Evolutionary conservation across 2,113 vertebrate genomes (phyloP), one percentile per base, ranked within the genome.

Genomic region (Oncorhynchus nerka): DNA sequence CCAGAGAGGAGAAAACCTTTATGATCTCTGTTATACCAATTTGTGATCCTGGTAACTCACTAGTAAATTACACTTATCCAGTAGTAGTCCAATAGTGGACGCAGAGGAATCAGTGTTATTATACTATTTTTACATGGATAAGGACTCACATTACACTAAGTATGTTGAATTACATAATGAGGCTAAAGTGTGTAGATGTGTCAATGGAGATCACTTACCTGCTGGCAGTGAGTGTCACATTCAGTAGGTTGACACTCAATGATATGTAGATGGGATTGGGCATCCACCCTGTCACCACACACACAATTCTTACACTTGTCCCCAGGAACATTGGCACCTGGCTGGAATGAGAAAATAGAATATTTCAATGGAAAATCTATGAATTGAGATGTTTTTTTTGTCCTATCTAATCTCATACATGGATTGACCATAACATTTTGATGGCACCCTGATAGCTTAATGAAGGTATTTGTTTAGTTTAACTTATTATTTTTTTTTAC

Each of bases 141-240:
- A 57, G 19, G 19, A 57, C 55, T 19, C 1, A 62, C 2, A 9
- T n/a, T 20, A 62, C 59, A 55, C 51, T 5, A 55, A 13, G 59
- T 24, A 24, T n/a, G n/a, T 55, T 16, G 16, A 55, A 55, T 55
- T 16, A 55, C 51, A 16, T 55, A 55, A 51, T 16, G 4, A 55
- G 16, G 51, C 51, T 16, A 16, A 55, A 55, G 12, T 5, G 16
- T 15, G 13, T 55, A 4, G 51, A 55, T 55, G 51, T 55, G 12
- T 22, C n/a, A 22, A 62, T 8, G n/a, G n/a, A n/a, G 30, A 34
- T 13, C 24, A 39, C 22, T 45, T 84, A 94, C 93, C 49, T 75
- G 19, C 0, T 87, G 57, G 51, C 97, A 99, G 62, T 74, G 70
- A 0, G 1, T 82, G 7, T 84, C 24, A 75, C 97, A 98, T 0